These are phyloP conservation scores for Drosophila ficusphila DNA, from an alignment of 1,140 invertebrate species.

Conservation along the genomic window DNA sequence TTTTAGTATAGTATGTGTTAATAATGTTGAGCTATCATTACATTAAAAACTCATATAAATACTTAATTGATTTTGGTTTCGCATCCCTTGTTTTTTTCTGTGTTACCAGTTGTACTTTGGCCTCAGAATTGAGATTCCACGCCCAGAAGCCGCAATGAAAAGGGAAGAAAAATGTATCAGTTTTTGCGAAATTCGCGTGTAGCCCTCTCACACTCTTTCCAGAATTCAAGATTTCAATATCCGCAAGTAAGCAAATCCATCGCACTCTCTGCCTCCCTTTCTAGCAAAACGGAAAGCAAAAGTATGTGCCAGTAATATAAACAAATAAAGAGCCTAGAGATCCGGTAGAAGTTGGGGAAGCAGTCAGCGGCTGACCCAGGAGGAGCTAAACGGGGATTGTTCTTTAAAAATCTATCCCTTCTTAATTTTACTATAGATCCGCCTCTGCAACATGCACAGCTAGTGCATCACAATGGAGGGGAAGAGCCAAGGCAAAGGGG, in stretches of 20 bases:
- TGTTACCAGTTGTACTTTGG: constrained; percentile 62
- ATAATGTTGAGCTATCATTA: neutral
- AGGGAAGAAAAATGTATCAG: constrained; percentile 31
- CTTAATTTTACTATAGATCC: neutral
- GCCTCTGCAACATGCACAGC: constrained; percentile 6
- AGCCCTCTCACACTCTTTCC: constrained; percentile 8
- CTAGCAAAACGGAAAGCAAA: constrained; percentile 67
- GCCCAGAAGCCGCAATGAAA: constrained; percentile 14
- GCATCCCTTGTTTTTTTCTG: too few relatives aligned
- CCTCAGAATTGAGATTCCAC: constrained; percentile 38
- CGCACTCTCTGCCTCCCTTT: neutral
- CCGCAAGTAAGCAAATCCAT: constrained; percentile 3
- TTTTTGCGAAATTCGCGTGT: constrained; percentile 61
- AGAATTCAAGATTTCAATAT: constrained; percentile 40
- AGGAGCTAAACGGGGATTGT: neutral
- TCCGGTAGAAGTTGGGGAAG: constrained; percentile 48
- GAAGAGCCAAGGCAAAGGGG: constrained; percentile 5
- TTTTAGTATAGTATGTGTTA: too few relatives aligned
- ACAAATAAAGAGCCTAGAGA: constrained; percentile 75
- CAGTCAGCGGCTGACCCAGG: neutral
- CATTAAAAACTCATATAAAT: too few relatives aligned
- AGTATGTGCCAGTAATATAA: constrained; percentile 76
- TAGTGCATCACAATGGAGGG: constrained; percentile 6
- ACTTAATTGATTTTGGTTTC: neutral
- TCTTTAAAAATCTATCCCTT: neutral